These are phyloP conservation scores for Rhinopithecus roxellana DNA, from an alignment of 2,113 vertebrate species.

Conservation along the genomic window DNA sequence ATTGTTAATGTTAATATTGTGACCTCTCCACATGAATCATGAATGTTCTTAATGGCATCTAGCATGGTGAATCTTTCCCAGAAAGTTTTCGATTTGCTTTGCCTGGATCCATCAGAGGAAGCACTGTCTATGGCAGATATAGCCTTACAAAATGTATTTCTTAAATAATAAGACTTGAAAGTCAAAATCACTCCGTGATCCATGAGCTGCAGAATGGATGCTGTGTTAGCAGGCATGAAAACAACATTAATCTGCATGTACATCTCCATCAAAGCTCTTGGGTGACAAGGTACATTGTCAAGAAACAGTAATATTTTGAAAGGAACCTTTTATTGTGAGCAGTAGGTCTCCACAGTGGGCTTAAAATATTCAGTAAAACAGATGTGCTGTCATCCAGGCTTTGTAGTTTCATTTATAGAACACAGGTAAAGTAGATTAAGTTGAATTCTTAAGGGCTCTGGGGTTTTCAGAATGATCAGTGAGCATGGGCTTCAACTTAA, in stretches of 20 bases:
- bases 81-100: background rate
- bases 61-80: background rate
- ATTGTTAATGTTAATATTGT: background rate
- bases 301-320: background rate
- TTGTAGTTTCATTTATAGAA: background rate
- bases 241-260: background rate
- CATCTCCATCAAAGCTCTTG: background rate
- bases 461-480: background rate
- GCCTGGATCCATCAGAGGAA: background rate
- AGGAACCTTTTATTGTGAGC: background rate
- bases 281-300: background rate
- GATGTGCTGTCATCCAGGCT: background rate
- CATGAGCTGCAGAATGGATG: background rate
- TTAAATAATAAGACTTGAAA: background rate
- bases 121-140: background rate
- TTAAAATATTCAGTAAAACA: background rate
- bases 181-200: background rate
- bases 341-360: background rate
- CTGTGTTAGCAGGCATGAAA: background rate
- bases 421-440: background rate
- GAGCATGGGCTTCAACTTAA: background rate
- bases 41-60: background rate
- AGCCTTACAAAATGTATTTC: background rate
- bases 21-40: background rate
- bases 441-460: background rate